Evolutionary conservation across 2,888 invertebrate species (phyloP).

Genomic region (Caenorhabditis panamensis): DNA sequence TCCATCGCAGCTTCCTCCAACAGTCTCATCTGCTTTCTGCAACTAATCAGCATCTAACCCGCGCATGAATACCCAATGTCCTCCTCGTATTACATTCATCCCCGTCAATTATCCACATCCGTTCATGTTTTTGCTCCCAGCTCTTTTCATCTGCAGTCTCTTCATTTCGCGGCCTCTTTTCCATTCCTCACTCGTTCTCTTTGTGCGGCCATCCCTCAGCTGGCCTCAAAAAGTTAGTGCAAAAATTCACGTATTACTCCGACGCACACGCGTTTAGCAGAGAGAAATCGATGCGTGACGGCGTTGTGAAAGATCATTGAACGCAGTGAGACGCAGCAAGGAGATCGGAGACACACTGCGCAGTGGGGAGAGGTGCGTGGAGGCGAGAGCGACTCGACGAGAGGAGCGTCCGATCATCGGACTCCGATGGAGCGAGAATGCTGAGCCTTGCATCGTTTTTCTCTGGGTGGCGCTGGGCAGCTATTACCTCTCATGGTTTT

Average conservation of each 20-base stretch:
- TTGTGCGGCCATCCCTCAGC: conserved; percentile 51
- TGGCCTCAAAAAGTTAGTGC: conserved; percentile 60
- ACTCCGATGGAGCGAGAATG: conserved; percentile 36
- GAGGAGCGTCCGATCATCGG: too few relatives aligned
- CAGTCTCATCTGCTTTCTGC: conserved; percentile 33
- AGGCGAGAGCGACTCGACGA: conserved; percentile 23
- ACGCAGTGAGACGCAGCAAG: conserved; percentile 23
- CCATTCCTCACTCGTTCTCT: conserved; percentile 35
- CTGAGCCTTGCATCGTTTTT: conserved; percentile 11
- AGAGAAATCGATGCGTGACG: conserved; percentile 25
- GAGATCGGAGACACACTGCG: conserved; percentile 2
- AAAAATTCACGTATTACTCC: conserved; percentile 57
- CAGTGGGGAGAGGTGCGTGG: conserved; percentile 7
- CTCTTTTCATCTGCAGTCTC: background rate
- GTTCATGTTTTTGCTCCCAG: background rate
- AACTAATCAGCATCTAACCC: conserved; percentile 9
- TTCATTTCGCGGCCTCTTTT: background rate
- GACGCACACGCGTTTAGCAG: conserved; percentile 4
- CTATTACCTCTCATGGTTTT: conserved; percentile 38
- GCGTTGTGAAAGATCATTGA: background rate
- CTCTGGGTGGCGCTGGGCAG: conserved; percentile 37
- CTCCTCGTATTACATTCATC: background rate
- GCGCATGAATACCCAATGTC: background rate
- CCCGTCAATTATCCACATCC: background rate
- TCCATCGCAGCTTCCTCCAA: too few relatives aligned